Evolutionary conservation across 1,140 invertebrate genomes (phyloP), one percentile per base, ranked within the genome.

Genomic region (Maconellicoccus hirsutus): DNA sequence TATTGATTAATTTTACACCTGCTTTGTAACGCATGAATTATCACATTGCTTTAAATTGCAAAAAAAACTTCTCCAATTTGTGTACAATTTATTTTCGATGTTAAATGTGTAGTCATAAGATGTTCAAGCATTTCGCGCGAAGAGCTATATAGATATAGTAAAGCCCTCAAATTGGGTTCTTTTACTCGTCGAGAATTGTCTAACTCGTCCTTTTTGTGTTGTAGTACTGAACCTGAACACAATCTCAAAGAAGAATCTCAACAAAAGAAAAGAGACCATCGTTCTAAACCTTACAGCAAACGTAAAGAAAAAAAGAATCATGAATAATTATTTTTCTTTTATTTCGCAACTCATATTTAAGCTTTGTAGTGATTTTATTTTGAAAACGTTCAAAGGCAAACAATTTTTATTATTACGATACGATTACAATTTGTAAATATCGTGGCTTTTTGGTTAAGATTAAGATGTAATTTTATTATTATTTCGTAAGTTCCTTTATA

Each of bases 291-390:
- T 2, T 66, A 66, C 21, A 66, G 25, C 61, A 66, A 66, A 26
- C 61, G 61, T 25, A 66, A 66, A 26, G 61, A 66, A 16, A 66
- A 66, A 66, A 66, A 66, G 25, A 66, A 66, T 66, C 21, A 66
- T 6, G 61, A 66, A 66, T 66, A 23, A 66, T 66, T n/a, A n/a
- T n/a, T n/a, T n/a, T 66, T 66, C 16, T 66, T 59, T 22, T 25
- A 25, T 23, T 66, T 66, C 42, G 42, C 16, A 52, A 52, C 42
- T 19, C n/a, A 52, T 16, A 52, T 52, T 52, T 52, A 33, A 33
- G 29, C 29, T 33, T 33, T 33, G 29, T 33, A 33, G 29, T 12
- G 12, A 33, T 33, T 16, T n/a, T n/a, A 52, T 52, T 52, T 52
- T 52, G n/a, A 52, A 3, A 19, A 6, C 3, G 6, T 52, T 52